Conservation (phyloP, 2,113 vertebrate species). For the Stigmatopora nigra region DNA sequence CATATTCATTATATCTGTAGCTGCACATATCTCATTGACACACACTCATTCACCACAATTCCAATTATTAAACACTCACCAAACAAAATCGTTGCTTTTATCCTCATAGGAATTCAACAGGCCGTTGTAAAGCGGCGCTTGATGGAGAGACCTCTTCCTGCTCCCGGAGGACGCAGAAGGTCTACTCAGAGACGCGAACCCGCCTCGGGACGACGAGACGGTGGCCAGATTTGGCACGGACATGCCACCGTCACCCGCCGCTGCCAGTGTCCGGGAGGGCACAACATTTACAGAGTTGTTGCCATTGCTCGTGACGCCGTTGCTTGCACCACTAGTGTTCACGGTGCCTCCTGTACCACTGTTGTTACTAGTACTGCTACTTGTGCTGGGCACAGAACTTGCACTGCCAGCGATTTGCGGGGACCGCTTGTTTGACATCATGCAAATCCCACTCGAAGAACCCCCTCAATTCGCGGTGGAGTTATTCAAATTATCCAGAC, state of each 20-base stretch:
- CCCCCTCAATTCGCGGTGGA: slow-evolving; percentile 44
- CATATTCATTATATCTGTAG: not conserved
- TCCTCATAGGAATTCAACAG: slow-evolving; percentile 95
- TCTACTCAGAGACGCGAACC: slow-evolving; percentile 55
- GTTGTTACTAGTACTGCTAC: slow-evolving; percentile 48
- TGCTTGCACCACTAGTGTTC: slow-evolving; percentile 44
- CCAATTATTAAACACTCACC: slow-evolving; percentile 70
- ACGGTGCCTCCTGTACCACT: slow-evolving; percentile 42
- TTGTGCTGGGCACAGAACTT: slow-evolving; percentile 69
- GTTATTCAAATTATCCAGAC: slow-evolving; percentile 65
- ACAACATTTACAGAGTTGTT: slow-evolving; percentile 59
- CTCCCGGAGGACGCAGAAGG: slow-evolving; percentile 55
- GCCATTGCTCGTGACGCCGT: slow-evolving; percentile 52
- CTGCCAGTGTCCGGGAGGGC: slow-evolving; percentile 56
- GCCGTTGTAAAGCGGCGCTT: slow-evolving; percentile 86
- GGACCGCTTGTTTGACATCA: slow-evolving; percentile 67
- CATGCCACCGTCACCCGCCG: slow-evolving; percentile 47
- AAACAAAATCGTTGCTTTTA: slow-evolving; percentile 98
- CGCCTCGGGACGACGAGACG: slow-evolving; percentile 51
- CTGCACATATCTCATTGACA: not conserved
- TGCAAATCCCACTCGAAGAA: slow-evolving; percentile 53
- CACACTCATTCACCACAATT: not conserved
- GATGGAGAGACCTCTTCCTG: slow-evolving; percentile 81
- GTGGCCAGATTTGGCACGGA: slow-evolving; percentile 50
- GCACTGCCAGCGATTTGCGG: slow-evolving; percentile 58